phyloP scores from a whole-genome alignment of 2,113 vertebrate species.

The Alosa alosa region DNA sequence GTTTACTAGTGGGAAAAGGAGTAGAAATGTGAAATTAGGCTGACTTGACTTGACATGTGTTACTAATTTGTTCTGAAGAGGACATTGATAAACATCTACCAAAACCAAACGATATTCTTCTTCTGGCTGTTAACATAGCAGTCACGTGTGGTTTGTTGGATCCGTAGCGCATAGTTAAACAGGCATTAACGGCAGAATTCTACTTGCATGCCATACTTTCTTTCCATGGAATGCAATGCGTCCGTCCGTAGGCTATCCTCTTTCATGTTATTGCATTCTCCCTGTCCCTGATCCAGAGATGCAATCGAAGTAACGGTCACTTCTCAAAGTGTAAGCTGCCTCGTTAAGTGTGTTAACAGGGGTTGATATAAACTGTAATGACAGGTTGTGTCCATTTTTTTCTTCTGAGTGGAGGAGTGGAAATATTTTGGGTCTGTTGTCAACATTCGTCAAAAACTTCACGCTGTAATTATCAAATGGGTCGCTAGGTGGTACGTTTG shows the following conservation, averaged over 20 bases:
- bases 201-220: neutral
- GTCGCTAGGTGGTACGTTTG: conserved; percentile 50
- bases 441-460: neutral
- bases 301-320: neutral
- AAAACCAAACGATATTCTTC: neutral
- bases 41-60: neutral
- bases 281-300: neutral
- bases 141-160: neutral
- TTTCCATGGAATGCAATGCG: neutral
- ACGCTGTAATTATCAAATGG: neutral
- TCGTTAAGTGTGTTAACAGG: neutral
- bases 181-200: neutral
- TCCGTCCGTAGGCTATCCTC: neutral
- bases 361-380: neutral
- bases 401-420: neutral
- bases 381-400: neutral
- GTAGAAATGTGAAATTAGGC: neutral
- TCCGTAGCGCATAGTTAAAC: neutral
- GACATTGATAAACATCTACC: neutral
- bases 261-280: neutral
- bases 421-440: neutral
- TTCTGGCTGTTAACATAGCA: neutral
- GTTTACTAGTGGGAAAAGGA: neutral
- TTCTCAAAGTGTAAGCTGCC: neutral
- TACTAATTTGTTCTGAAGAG: neutral